These are phyloP conservation scores for Craseonycteris thonglongyai DNA, from an alignment of 2,113 vertebrate species.

Conservation along the genomic window DNA sequence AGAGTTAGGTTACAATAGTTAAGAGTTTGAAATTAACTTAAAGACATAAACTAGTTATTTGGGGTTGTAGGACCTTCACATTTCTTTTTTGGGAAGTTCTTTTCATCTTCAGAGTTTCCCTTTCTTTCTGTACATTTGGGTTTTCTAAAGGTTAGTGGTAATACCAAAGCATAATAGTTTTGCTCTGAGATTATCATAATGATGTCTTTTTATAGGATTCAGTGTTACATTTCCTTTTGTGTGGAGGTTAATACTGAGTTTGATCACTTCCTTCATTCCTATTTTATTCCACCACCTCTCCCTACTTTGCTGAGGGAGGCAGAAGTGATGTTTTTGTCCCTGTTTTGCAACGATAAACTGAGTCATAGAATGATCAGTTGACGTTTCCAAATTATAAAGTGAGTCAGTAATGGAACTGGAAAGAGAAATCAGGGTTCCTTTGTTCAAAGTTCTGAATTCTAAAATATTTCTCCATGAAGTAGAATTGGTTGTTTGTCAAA, in stretches of 20 bases:
- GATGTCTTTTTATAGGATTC: not conserved
- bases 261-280: not conserved
- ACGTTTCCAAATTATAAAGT: not conserved
- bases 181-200: not conserved
- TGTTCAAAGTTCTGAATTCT: not conserved
- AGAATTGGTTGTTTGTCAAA: constrained; percentile 17
- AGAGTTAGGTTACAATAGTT: not conserved
- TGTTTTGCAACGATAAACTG: not conserved
- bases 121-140: not conserved
- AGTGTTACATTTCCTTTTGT: not conserved
- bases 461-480: constrained; percentile 10
- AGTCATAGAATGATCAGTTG: not conserved
- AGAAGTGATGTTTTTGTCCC: not conserved
- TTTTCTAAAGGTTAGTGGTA: not conserved
- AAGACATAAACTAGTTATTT: not conserved
- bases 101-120: not conserved
- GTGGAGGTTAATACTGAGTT: not conserved
- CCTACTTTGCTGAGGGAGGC: not conserved
- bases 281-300: not conserved
- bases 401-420: not conserved
- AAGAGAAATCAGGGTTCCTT: not conserved
- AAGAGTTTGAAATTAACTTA: not conserved
- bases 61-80: not conserved
- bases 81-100: not conserved
- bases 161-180: not conserved